Conservation (phyloP, 64 coral and sea anemone genomes). For the Montipora foliosa region DNA sequence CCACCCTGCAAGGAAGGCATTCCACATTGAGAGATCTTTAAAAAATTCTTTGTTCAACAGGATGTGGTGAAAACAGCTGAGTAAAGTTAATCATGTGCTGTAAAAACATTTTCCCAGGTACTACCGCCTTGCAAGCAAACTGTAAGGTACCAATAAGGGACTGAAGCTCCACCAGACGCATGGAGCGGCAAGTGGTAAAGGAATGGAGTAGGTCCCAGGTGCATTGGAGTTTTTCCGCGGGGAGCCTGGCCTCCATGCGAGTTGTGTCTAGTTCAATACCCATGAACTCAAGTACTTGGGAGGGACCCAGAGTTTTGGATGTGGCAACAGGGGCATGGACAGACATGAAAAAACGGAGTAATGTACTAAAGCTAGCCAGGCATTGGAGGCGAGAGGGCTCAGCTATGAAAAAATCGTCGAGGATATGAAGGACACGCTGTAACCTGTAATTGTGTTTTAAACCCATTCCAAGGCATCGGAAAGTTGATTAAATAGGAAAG, state of each 20-base stretch:
- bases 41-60: not conserved
- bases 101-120: not conserved
- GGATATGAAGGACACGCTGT: not conserved
- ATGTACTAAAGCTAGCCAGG: not conserved
- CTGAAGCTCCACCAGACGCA: no score
- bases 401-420: slow-evolving; percentile 34
- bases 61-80: not conserved
- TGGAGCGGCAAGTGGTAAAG: no score
- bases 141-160: no score
- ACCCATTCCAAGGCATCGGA: slow-evolving; percentile 35
- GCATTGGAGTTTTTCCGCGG: not conserved
- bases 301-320: not conserved
- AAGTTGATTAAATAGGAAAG: slow-evolving; percentile 26
- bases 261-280: not conserved
- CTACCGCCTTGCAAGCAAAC: not conserved
- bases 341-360: not conserved
- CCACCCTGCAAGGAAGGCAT: not conserved
- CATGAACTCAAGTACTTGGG: slow-evolving; percentile 17
- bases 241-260: not conserved
- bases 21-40: no score
- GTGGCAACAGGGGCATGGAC: not conserved
- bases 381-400: not conserved
- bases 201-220: no score
- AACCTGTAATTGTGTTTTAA: not conserved
- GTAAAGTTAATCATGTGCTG: not conserved